Percentiles rank a stretch among this genome's conserved stretches.
phyloP scores from a whole-genome alignment of 2,113 vertebrate species.

The Malurus elegans region DNA sequence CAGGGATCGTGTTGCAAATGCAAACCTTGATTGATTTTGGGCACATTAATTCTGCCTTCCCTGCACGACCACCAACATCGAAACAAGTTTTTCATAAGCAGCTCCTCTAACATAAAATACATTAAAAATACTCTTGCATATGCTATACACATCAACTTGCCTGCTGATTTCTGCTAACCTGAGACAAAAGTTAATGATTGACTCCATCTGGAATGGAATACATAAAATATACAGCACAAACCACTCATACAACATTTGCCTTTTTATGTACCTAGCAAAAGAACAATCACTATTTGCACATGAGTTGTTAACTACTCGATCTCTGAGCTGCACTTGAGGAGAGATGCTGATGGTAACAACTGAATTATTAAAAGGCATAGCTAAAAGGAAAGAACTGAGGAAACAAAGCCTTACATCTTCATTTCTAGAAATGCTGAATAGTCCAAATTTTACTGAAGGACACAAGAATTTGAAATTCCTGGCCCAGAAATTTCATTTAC shows the following conservation, averaged over 20 bases:
- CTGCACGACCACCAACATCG: neutral
- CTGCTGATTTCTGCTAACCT: neutral
- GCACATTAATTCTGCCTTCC: neutral
- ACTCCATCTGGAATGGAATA: slow-evolving; percentile 13
- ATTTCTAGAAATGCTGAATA: neutral
- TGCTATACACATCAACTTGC: neutral
- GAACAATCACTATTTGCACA: neutral
- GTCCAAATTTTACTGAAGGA: neutral
- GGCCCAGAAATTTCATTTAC: neutral
- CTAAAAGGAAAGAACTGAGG: neutral
- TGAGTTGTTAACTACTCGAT: neutral
- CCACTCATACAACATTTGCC: neutral
- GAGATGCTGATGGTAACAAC: neutral
- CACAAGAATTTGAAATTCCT: neutral
- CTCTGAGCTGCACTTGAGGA: neutral
- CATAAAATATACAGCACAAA: slow-evolving; percentile 8
- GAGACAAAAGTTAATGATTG: slow-evolving; percentile 41
- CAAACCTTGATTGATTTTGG: neutral
- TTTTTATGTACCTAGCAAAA: neutral
- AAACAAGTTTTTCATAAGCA: neutral
- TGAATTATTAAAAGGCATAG: neutral
- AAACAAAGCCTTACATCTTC: neutral
- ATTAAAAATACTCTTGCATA: neutral
- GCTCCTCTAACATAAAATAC: neutral
- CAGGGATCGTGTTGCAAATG: neutral